Conservation (phyloP, 1,140 invertebrate species). For the Drosophila repleta region DNA sequence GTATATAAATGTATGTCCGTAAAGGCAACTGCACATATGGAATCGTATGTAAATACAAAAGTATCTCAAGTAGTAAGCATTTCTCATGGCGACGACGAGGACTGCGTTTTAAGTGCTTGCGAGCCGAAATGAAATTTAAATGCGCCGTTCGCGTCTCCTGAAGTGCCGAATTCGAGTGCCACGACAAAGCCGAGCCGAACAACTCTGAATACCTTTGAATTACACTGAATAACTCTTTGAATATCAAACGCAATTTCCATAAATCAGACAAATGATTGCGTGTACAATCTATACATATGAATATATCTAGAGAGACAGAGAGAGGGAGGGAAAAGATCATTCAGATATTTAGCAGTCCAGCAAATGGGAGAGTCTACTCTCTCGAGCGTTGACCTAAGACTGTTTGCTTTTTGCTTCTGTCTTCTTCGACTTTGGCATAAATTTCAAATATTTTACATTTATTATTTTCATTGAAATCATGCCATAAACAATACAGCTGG, state of each 20-base stretch:
- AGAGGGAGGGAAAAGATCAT: background rate
- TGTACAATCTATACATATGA: background rate
- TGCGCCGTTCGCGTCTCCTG: constrained; percentile 54
- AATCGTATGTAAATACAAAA: constrained; percentile 50
- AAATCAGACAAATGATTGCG: constrained; percentile 64
- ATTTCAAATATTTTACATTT: constrained; percentile 5
- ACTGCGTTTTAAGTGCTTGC: constrained; percentile 52
- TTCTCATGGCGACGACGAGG: constrained; percentile 54
- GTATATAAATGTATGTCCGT: background rate
- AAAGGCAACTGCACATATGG: constrained; percentile 57
- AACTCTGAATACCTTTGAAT: constrained; percentile 2
- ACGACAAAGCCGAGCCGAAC: constrained; percentile 23
- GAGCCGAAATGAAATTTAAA: constrained; percentile 76
- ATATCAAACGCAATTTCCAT: constrained; percentile 63
- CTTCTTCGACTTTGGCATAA: constrained; percentile 10
- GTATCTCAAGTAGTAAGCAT: constrained; percentile 74
- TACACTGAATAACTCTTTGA: constrained; percentile 21
- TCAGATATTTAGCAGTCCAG: constrained; percentile 22
- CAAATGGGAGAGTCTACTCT: constrained; percentile 3
- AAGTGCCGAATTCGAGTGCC: constrained; percentile 53
- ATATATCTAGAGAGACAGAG: background rate
- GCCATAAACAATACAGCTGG: constrained; percentile 16
- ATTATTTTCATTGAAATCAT: constrained; percentile 7
- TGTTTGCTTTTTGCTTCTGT: background rate
- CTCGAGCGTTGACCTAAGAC: constrained; percentile 21